A percentile compares a stretch with the other conserved stretches of the same genome.
These are phyloP conservation scores for Erpornis zantholeuca DNA, from an alignment of 2,113 vertebrate species.

Conservation along the genomic window DNA sequence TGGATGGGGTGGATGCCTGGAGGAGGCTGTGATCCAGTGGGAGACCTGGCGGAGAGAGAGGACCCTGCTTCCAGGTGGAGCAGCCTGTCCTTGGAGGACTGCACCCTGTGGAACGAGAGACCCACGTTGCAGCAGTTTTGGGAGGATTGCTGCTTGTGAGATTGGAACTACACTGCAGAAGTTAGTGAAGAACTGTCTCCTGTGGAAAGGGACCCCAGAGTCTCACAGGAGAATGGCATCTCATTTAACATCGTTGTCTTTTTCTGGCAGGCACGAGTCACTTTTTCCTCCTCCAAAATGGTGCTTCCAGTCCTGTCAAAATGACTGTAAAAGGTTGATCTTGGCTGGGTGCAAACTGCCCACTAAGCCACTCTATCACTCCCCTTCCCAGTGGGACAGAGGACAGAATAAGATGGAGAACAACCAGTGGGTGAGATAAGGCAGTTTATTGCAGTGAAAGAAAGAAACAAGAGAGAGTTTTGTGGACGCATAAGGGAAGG, in stretches of 20 bases:
- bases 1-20: rapidly evolving
- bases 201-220: background rate
- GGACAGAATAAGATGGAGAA: background rate
- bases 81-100: background rate
- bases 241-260: background rate
- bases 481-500: rapidly evolving
- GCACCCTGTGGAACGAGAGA: background rate
- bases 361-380: background rate
- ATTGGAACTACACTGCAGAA: rapidly evolving
- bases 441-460: background rate
- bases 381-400: background rate
- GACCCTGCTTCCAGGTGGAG: background rate
- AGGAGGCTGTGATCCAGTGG: background rate
- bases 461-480: background rate
- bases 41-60: background rate
- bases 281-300: background rate
- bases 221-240: background rate
- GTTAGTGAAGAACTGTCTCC: background rate
- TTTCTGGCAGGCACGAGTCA: background rate
- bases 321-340: too few species aligned
- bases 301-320: background rate
- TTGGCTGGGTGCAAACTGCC: background rate
- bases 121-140: rapidly evolving
- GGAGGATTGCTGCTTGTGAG: rapidly evolving
- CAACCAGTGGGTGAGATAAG: background rate